Percentiles rank a stretch among this genome's conserved stretches.
Evolutionary conservation across 2,797 vertebrate genomes (phyloP).

Genomic region (Anguilla pacifica): DNA sequence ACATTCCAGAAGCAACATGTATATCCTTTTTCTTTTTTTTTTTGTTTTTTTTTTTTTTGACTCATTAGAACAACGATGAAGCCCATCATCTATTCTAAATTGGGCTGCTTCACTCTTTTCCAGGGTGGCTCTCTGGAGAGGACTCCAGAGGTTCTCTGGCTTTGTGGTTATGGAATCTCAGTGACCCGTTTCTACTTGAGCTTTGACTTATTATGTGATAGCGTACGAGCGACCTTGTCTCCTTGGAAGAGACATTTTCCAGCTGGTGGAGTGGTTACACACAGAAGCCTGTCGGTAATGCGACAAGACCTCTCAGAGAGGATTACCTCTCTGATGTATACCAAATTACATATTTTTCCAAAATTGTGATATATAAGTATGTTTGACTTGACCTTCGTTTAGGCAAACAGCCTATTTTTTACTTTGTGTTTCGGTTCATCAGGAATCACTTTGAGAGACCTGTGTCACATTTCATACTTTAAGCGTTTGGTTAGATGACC

Average conservation of each 20-base stretch:
- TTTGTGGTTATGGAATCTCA: slow-evolving; percentile 46
- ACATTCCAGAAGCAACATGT: slow-evolving; percentile 5
- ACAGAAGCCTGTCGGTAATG: slow-evolving; percentile 47
- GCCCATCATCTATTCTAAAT: slow-evolving; percentile 13
- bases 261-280: slow-evolving; percentile 45
- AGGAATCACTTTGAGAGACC: slow-evolving; percentile 36
- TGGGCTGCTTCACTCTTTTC: slow-evolving; percentile 30
- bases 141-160: slow-evolving; percentile 15
- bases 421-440: slow-evolving; percentile 44
- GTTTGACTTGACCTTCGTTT: slow-evolving; percentile 48
- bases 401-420: neutral
- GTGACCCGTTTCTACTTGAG: slow-evolving; percentile 50
- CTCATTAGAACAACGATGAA: neutral
- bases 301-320: slow-evolving; percentile 37
- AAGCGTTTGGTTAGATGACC: neutral
- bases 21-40: neutral
- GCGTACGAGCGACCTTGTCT: slow-evolving; percentile 42
- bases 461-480: slow-evolving; percentile 22
- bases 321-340: slow-evolving; percentile 47
- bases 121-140: slow-evolving; percentile 41
- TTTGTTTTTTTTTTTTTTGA: neutral
- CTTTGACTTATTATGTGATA: slow-evolving; percentile 55
- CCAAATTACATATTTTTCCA: slow-evolving; percentile 46
- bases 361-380: slow-evolving; percentile 56
- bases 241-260: slow-evolving; percentile 50